Percentiles rank a stretch among this genome's conserved stretches.
These are phyloP conservation scores for Poicephalus meyeri DNA, from an alignment of 2,113 vertebrate species.

Conservation along the genomic window DNA sequence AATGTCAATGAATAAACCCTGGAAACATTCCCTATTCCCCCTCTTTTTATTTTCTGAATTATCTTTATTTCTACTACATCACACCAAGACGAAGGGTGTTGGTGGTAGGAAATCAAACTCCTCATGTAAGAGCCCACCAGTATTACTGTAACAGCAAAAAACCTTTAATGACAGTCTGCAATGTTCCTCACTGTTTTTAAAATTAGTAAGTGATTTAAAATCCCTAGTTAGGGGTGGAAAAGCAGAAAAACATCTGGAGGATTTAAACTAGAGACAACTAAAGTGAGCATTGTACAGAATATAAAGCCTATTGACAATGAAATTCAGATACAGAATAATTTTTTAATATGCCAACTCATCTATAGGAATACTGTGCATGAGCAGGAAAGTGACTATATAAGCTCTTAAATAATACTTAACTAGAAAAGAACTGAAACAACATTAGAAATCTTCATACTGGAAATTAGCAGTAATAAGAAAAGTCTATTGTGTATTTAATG, in stretches of 20 bases:
- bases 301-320: not conserved
- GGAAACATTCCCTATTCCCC: not conserved
- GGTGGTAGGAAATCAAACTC: not conserved
- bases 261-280: not conserved
- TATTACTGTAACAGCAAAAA: not conserved
- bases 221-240: not conserved
- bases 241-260: not conserved
- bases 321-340: not conserved
- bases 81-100: not conserved
- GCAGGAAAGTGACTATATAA: not conserved
- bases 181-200: not conserved
- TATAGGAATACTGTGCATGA: not conserved
- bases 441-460: not conserved
- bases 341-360: not conserved
- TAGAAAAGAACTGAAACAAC: not conserved
- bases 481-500: not conserved
- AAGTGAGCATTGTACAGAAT: not conserved
- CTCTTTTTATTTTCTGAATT: not conserved
- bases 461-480: not conserved
- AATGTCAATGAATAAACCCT: not conserved
- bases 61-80: not conserved
- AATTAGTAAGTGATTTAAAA: not conserved
- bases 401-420: not conserved
- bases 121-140: not conserved
- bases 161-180: not conserved